Evolutionary conservation across 2,113 vertebrate genomes (phyloP).

Genomic region (Pomatorhinus ruficollis): DNA sequence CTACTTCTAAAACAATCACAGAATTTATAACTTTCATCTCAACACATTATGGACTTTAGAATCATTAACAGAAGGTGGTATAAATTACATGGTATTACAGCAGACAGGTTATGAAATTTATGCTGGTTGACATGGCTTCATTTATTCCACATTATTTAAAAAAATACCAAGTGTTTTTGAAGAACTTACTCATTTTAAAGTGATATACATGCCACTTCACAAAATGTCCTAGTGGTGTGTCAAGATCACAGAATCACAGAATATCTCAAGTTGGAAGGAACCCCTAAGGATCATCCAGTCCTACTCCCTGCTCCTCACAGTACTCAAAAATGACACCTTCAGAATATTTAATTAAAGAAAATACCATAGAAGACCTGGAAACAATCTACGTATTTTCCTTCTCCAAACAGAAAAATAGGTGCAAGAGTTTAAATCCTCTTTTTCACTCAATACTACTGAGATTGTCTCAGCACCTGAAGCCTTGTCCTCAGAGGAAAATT

Average conservation of each 20-base stretch:
- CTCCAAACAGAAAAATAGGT: not conserved
- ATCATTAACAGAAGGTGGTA: not conserved
- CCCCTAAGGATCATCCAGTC: not conserved
- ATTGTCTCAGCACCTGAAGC: not conserved
- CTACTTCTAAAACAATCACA: not conserved
- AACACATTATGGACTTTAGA: not conserved
- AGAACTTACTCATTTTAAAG: not conserved
- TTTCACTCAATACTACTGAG: not conserved
- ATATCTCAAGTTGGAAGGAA: not conserved
- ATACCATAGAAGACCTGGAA: not conserved
- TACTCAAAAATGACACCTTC: not conserved
- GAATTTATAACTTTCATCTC: not conserved
- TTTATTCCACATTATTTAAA: not conserved
- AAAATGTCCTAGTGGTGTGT: not conserved
- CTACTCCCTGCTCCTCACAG: not conserved
- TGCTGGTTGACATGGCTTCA: not conserved
- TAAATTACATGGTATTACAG: not conserved
- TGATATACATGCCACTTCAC: not conserved
- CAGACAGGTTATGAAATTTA: not conserved
- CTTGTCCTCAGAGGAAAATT: not conserved
- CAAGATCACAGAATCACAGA: not conserved
- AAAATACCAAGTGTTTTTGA: not conserved
- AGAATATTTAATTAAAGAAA: not conserved
- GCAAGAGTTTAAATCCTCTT: not conserved
- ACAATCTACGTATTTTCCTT: not conserved